A percentile compares a stretch with the other conserved stretches of the same genome.
Evolutionary conservation across 30 jellyfish, hydroid and myxozoan genomes (phyloP).

Genomic region (Catostylus mosaicus): DNA sequence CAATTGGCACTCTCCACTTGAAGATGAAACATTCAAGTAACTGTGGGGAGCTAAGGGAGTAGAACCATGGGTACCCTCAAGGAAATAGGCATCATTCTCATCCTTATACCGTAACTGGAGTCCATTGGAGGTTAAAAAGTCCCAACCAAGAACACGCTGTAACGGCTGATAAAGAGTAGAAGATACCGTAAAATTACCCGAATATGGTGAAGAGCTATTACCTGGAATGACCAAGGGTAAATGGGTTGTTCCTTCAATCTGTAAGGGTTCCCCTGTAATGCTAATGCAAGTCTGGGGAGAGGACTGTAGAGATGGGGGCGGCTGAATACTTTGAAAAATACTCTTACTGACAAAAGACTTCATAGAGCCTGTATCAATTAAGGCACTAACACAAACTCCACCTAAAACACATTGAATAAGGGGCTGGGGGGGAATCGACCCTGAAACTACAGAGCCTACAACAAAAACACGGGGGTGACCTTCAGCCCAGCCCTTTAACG

Average conservation of each 20-base stretch:
- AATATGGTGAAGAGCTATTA: slow-evolving; percentile 6
- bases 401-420: too few relatives aligned
- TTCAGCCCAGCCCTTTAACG: too few relatives aligned
- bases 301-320: background rate
- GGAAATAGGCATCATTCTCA: slow-evolving; percentile 44
- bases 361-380: too few relatives aligned
- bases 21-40: background rate
- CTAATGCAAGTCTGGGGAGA: slow-evolving; percentile 27
- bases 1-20: background rate
- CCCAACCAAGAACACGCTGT: slow-evolving; percentile 55
- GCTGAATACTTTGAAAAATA: too few relatives aligned
- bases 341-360: too few relatives aligned
- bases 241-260: slow-evolving; percentile 18
- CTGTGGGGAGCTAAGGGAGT: slow-evolving; percentile 17
- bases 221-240: slow-evolving; percentile 18
- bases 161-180: slow-evolving; percentile 7
- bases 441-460: too few relatives aligned
- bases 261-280: slow-evolving; percentile 21
- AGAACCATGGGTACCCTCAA: slow-evolving; percentile 44
- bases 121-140: slow-evolving; percentile 52
- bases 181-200: slow-evolving; percentile 30
- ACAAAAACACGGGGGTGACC: too few relatives aligned
- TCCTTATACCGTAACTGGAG: slow-evolving; percentile 33
- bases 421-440: too few relatives aligned
- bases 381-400: too few relatives aligned